Base-by-base conservation (phyloP, 2,113 vertebrate genomes). In the Danionella cerebrum region DNA sequence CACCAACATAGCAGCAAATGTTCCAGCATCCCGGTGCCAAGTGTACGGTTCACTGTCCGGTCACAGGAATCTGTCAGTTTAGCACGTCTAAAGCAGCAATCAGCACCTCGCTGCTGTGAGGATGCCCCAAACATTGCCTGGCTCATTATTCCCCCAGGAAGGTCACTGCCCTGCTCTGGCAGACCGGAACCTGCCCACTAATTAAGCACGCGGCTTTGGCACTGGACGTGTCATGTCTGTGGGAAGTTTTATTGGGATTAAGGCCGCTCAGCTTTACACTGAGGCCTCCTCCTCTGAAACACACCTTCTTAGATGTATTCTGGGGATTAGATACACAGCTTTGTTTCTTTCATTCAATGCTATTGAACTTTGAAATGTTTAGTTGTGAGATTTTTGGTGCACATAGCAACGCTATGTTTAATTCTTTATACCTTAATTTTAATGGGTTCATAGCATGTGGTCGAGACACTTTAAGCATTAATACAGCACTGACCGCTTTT, bases 181-280 rank as follows among this genome's bases (percentile, higher is more conserved):
- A 78, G 72, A 83, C 81, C 44, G 53, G 86, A 89, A 85, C 76
- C 59, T 75, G 44, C 82, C 79, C 45, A 38, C 85, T 87, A 86
- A 86, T 89, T 89, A 85, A 84, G 83, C 73, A 39, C 63, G 41
- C 81, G 80, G 65, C 58, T 87, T 89, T 88, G 81, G 80, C 84
- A 80, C 85, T 73, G 74, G 79, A 80, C 5, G 71, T 87, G 83
- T 82, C 81, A 35, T 75, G 71, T 80, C 77, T 81, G 79, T n/a
- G 48, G 79, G 75, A 70, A 44, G 82, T 84, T 80, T 81, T 64
- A 24, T 82, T 84, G 79, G 57, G 83, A 83, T 78, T 79, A 77
- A 73, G 78, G 73, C 63, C 72, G 59, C 64, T 66, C 69, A 67
- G 45, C 59, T 67, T 50, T 50, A 74, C 45, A 45, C 57, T 16